Percentiles rank a stretch among this genome's conserved stretches.
Conservation (phyloP, 2,113 vertebrate genomes). For the Antennarius striatus region DNA sequence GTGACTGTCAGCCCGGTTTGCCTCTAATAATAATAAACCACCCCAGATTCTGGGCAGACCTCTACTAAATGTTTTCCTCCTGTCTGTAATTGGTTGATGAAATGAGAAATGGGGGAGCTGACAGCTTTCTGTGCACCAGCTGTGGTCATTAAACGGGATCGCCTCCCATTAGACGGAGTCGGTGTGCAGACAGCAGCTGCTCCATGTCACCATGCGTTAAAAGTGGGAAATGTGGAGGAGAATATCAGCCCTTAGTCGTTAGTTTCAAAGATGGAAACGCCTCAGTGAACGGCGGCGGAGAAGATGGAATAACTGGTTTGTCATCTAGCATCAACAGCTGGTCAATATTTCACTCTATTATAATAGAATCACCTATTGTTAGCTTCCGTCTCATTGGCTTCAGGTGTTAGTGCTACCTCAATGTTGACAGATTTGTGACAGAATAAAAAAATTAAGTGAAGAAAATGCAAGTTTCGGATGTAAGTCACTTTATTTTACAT, state of each 20-base stretch:
- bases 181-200: slow-evolving; percentile 22
- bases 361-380: too few relatives aligned
- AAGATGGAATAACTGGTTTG: too few relatives aligned
- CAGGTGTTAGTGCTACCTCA: too few relatives aligned
- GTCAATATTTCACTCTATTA: too few relatives aligned
- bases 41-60: slow-evolving; percentile 41
- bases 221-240: slow-evolving; percentile 44
- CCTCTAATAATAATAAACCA: slow-evolving; percentile 16
- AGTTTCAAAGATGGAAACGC: too few relatives aligned
- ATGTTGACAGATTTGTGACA: too few relatives aligned
- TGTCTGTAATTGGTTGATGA: slow-evolving; percentile 36
- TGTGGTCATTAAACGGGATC: slow-evolving; percentile 48
- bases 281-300: too few relatives aligned
- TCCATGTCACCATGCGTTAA: slow-evolving; percentile 37
- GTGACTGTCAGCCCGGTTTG: slow-evolving; percentile 14
- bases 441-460: too few relatives aligned
- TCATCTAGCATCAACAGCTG: too few relatives aligned
- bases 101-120: slow-evolving; percentile 26
- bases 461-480: too few relatives aligned
- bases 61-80: slow-evolving; percentile 47
- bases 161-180: slow-evolving; percentile 35
- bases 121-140: slow-evolving; percentile 32
- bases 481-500: too few relatives aligned
- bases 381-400: too few relatives aligned
- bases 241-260: slow-evolving; percentile 20